Evolutionary conservation across 2,113 vertebrate genomes (phyloP).

Genomic region (Larimichthys crocea): DNA sequence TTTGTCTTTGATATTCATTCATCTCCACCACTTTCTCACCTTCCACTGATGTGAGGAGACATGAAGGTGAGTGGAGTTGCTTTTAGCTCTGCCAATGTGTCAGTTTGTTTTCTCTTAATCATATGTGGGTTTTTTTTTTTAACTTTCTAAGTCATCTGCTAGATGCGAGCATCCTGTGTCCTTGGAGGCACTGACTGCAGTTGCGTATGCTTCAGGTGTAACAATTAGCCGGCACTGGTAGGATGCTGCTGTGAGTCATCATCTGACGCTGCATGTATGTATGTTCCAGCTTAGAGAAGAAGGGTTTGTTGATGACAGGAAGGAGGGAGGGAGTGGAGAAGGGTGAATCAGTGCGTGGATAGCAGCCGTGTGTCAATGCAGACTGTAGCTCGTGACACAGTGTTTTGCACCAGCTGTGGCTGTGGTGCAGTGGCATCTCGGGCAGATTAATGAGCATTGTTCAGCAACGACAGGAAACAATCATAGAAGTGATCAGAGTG

Average conservation of each 20-base stretch:
- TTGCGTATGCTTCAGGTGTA: constrained; percentile 65
- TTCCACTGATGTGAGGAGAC: constrained; percentile 59
- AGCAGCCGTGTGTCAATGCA: constrained; percentile 67
- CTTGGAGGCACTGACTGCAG: constrained; percentile 59
- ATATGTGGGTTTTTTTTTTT: background rate
- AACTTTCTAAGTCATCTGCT: constrained; percentile 54
- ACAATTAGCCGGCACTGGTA: constrained; percentile 42
- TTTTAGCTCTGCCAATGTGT: constrained; percentile 6
- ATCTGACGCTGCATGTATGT: constrained; percentile 59
- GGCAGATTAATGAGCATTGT: constrained; percentile 67
- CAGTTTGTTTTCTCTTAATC: background rate
- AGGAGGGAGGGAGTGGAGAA: background rate
- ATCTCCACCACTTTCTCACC: constrained; percentile 48
- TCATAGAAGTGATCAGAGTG: constrained; percentile 29
- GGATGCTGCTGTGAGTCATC: constrained; percentile 66
- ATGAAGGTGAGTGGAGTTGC: constrained; percentile 76
- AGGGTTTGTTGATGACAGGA: constrained; percentile 13
- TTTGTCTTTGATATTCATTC: constrained; percentile 57
- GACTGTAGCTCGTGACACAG: constrained; percentile 73
- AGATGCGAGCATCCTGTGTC: constrained; percentile 51
- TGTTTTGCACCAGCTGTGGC: constrained; percentile 68
- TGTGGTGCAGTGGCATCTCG: constrained; percentile 77
- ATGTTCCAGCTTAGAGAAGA: constrained; percentile 33
- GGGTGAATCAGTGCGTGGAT: constrained; percentile 23
- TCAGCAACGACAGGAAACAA: constrained; percentile 31